Conservation (phyloP, 2,797 vertebrate species). For the Enteromius mattozi region DNA sequence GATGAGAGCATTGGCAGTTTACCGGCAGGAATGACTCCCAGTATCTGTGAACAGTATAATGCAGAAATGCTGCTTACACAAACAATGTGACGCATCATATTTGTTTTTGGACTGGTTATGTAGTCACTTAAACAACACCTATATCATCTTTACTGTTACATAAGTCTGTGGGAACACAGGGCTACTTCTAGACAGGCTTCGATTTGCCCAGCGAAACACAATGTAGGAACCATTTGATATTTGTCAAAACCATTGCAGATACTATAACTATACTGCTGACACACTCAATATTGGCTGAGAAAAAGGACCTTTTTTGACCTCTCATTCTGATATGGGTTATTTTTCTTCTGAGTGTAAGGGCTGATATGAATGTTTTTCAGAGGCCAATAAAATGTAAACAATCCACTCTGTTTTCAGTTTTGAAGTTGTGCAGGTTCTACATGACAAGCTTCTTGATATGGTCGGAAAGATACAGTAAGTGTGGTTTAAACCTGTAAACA, state of each 20-base stretch:
- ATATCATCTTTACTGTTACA: neutral
- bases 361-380: constrained; percentile 4
- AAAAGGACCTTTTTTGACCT: neutral
- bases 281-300: neutral
- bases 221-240: neutral
- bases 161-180: neutral
- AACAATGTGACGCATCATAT: neutral
- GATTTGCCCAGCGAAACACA: neutral
- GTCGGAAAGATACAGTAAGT: constrained; percentile 86
- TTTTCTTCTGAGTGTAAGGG: neutral
- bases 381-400: neutral
- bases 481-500: constrained; percentile 54
- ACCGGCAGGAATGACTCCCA: neutral
- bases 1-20: neutral
- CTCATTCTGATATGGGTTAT: neutral
- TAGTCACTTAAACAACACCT: neutral
- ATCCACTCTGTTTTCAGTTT: constrained; percentile 75
- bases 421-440: constrained; percentile 86
- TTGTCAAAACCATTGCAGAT: neutral
- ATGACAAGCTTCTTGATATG: constrained; percentile 86
- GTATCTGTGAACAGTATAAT: neutral
- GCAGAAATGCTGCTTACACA: constrained; percentile 9
- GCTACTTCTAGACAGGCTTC: neutral
- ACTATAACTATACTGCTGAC: neutral
- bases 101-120: constrained; percentile 20